Evolutionary conservation across 2,113 vertebrate genomes (phyloP).

Genomic region (Laterallus jamaicensis): DNA sequence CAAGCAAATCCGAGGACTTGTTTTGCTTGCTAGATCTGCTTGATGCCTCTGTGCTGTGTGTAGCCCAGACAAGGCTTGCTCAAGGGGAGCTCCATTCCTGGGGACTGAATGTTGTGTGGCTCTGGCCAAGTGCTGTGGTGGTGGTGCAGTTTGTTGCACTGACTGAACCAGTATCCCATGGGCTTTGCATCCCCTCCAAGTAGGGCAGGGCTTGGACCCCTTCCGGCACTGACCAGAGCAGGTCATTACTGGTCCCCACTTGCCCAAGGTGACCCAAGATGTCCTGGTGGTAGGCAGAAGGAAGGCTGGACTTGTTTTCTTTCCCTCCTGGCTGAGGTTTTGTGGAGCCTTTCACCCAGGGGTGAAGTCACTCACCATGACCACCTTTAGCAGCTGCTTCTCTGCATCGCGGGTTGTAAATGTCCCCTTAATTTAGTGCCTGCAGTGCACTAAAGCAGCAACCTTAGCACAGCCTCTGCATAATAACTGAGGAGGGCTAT

Average conservation of each 20-base stretch:
- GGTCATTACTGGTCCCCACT: neutral
- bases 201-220: neutral
- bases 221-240: neutral
- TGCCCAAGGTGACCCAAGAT: neutral
- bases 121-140: neutral
- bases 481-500: constrained; percentile 15
- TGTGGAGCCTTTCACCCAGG: neutral
- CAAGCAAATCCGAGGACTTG: neutral
- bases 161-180: neutral
- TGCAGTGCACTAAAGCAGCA: constrained; percentile 65
- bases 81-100: neutral
- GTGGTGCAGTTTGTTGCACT: neutral
- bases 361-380: neutral
- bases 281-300: neutral
- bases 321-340: neutral
- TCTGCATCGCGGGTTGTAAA: constrained; percentile 61
- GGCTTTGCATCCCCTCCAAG: neutral
- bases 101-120: neutral
- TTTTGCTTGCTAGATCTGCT: neutral
- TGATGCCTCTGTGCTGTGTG: neutral
- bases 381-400: constrained; percentile 48
- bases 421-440: constrained; percentile 64
- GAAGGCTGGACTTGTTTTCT: neutral
- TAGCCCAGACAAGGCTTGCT: neutral
- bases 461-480: constrained; percentile 44